These are phyloP conservation scores for Philhelius pedissequus DNA, from an alignment of 2,888 invertebrate species.

Conservation along the genomic window DNA sequence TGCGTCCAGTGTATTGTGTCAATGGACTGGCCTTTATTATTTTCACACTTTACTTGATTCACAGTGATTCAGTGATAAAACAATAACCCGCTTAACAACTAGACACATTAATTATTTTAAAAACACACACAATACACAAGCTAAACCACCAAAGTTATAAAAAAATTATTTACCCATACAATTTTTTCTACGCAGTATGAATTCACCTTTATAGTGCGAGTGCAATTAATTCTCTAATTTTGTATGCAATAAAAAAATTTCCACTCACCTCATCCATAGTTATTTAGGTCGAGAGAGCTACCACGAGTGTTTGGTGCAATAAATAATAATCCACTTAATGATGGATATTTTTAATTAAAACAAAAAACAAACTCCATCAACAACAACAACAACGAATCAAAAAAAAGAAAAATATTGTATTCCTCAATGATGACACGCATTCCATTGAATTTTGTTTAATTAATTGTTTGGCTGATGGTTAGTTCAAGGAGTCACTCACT, in stretches of 20 bases:
- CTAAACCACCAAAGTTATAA: background rate
- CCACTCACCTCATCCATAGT: conserved; percentile 62
- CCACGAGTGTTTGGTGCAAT: conserved; percentile 30
- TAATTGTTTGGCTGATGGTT: background rate
- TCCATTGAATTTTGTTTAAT: background rate
- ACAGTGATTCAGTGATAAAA: too few species aligned
- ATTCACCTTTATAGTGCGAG: background rate
- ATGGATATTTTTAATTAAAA: conserved; percentile 25
- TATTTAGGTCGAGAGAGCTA: conserved; percentile 51
- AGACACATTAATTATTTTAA: too few species aligned
- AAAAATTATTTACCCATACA: background rate
- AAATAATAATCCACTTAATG: conserved; percentile 29
- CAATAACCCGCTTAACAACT: too few species aligned
- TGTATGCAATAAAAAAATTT: conserved; percentile 29
- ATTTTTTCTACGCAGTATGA: background rate
- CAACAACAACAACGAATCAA: background rate
- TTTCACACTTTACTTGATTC: too few species aligned
- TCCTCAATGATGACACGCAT: conserved; percentile 13
- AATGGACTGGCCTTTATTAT: too few species aligned
- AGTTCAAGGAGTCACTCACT: conserved; percentile 33
- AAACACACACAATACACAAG: too few species aligned
- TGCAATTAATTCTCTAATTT: background rate
- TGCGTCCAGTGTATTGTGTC: too few species aligned
- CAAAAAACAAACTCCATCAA: too few species aligned
- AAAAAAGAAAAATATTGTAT: background rate